Evolutionary conservation across 2,113 vertebrate genomes (phyloP).

Genomic region (Pandion haliaetus): DNA sequence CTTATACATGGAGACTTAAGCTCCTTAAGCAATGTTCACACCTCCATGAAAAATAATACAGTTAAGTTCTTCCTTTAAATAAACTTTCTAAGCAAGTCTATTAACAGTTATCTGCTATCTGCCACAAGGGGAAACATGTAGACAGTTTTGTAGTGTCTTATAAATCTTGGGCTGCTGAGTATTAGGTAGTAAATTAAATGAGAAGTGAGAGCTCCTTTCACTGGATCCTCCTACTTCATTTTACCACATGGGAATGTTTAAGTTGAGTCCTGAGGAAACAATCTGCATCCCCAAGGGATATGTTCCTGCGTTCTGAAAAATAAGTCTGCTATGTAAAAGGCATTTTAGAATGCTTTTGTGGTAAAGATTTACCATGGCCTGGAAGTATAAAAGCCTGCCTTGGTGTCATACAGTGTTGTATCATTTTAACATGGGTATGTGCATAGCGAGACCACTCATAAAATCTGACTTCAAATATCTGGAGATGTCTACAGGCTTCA

Average conservation of each 20-base stretch:
- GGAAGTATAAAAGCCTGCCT: not conserved
- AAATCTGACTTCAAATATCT: slow-evolving; percentile 11
- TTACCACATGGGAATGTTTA: slow-evolving; percentile 29
- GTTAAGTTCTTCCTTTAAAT: slow-evolving; percentile 60
- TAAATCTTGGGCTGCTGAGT: slow-evolving; percentile 50
- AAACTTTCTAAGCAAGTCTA: slow-evolving; percentile 67
- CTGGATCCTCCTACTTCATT: slow-evolving; percentile 40
- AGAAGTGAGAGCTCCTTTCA: slow-evolving; percentile 22
- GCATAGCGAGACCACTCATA: not conserved
- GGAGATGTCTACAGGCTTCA: not conserved
- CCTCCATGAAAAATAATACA: slow-evolving; percentile 62
- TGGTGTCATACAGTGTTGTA: not conserved
- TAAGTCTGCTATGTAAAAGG: not conserved
- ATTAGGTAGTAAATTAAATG: slow-evolving; percentile 60
- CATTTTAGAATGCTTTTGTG: not conserved
- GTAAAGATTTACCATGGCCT: not conserved
- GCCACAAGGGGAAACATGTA: slow-evolving; percentile 63
- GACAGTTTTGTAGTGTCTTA: slow-evolving; percentile 44
- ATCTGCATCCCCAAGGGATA: not conserved
- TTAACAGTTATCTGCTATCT: slow-evolving; percentile 66
- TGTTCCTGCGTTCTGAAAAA: not conserved
- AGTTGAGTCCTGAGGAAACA: slow-evolving; percentile 39
- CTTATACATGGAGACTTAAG: slow-evolving; percentile 45
- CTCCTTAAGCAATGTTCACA: slow-evolving; percentile 68
- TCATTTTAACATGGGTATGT: not conserved